phyloP scores from a whole-genome alignment of 2,113 vertebrate genomes.

The Microtus pennsylvanicus region DNA sequence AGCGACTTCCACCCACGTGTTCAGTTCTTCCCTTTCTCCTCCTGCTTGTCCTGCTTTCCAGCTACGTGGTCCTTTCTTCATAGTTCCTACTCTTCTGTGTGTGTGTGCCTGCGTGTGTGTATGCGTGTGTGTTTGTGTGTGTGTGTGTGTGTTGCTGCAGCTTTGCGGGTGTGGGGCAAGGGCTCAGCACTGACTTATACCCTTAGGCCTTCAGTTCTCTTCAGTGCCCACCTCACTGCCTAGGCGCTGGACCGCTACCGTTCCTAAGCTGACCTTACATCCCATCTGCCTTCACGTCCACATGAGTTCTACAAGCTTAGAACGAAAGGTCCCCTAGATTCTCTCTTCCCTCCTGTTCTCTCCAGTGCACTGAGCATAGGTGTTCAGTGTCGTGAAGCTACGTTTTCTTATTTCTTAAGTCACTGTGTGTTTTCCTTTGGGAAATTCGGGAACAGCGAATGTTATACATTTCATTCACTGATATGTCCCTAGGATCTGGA shows the following conservation, averaged over 20 bases:
- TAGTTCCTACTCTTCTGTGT: neutral
- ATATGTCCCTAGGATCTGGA: neutral
- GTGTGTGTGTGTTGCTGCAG: neutral
- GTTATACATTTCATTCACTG: neutral
- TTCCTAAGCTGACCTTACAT: neutral
- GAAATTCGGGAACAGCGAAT: neutral
- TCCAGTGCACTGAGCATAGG: neutral
- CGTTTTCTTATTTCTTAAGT: constrained; percentile 32
- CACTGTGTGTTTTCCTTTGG: constrained; percentile 24
- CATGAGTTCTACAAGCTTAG: neutral
- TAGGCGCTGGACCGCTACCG: neutral
- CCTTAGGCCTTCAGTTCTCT: neutral
- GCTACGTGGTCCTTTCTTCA: neutral
- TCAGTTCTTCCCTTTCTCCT: neutral
- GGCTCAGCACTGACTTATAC: neutral
- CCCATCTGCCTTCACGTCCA: neutral
- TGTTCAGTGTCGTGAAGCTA: neutral
- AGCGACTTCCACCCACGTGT: no score
- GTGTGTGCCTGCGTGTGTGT: neutral
- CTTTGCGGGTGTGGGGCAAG: neutral
- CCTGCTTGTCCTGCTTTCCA: neutral
- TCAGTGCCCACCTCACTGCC: neutral
- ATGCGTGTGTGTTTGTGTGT: neutral
- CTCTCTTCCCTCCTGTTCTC: neutral
- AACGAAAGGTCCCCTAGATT: neutral